phyloP scores from a whole-genome alignment of 2,797 vertebrate species.

The Helostoma temminkii region DNA sequence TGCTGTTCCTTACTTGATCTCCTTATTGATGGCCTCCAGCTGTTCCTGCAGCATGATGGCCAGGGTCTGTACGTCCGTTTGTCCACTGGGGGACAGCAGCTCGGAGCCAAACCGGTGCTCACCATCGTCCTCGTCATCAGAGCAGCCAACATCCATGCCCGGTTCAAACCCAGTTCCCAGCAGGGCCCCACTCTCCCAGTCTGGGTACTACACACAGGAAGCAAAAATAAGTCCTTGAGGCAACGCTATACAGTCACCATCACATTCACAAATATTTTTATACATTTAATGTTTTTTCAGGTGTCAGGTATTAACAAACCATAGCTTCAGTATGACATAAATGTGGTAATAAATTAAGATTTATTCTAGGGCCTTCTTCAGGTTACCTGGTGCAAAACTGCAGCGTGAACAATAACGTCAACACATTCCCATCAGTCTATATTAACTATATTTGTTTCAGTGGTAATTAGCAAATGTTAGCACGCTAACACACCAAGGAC shows the following conservation, averaged over 20 bases:
- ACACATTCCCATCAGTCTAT: neutral
- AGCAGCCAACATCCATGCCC: slow-evolving; percentile 80
- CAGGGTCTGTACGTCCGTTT: slow-evolving; percentile 91
- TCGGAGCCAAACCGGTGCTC: slow-evolving; percentile 84
- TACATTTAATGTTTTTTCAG: neutral
- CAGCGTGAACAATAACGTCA: no score
- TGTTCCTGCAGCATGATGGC: slow-evolving; percentile 94
- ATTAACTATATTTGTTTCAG: no score
- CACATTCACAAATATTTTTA: neutral
- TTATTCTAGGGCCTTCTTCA: neutral
- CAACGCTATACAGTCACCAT: no score
- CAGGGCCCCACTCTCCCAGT: slow-evolving; percentile 85
- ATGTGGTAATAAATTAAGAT: neutral
- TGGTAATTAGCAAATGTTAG: no score
- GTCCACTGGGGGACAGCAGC: slow-evolving; percentile 89
- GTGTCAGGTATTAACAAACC: neutral
- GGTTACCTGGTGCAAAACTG: neutral
- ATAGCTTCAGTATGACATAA: neutral
- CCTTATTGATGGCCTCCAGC: slow-evolving; percentile 93
- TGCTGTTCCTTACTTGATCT: slow-evolving; percentile 88
- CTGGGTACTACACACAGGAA: slow-evolving; percentile 77
- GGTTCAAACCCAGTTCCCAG: slow-evolving; percentile 78
- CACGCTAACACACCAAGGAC: no score
- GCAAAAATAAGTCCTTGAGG: neutral
- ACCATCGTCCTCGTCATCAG: slow-evolving; percentile 86